Percentiles rank a stretch among this genome's conserved stretches.
Evolutionary conservation across 2,797 vertebrate genomes (phyloP).

Genomic region (Vespertilio murinus): DNA sequence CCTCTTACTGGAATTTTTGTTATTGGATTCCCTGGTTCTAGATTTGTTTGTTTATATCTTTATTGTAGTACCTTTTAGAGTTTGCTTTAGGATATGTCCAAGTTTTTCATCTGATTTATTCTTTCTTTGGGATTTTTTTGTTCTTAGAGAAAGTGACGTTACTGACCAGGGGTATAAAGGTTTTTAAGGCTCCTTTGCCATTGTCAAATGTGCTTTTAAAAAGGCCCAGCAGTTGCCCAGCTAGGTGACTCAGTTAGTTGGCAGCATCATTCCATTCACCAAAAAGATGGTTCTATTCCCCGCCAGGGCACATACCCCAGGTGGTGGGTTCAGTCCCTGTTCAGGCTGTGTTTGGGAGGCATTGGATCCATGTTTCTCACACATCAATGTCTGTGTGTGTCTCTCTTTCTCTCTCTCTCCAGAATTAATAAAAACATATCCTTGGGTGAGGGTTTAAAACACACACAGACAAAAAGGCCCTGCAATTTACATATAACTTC

Average conservation of each 20-base stretch:
- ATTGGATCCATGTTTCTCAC: not conserved
- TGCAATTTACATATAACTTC: not conserved
- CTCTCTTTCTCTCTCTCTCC: not conserved
- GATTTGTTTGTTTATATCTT: not conserved
- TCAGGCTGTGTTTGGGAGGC: not conserved
- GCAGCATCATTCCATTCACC: not conserved
- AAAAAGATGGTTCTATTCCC: not conserved
- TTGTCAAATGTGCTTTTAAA: not conserved
- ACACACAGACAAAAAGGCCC: not conserved
- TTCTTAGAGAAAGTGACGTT: conserved; percentile 6
- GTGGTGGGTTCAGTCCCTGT: not conserved
- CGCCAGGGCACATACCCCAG: not conserved
- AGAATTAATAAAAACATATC: not conserved
- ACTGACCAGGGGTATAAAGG: not conserved
- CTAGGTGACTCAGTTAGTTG: not conserved
- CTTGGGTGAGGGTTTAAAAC: not conserved
- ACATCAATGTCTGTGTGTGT: not conserved
- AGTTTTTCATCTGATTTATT: not conserved
- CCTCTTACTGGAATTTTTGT: not conserved
- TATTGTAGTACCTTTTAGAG: not conserved
- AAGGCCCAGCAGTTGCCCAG: not conserved
- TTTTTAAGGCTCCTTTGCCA: not conserved
- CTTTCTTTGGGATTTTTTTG: not conserved
- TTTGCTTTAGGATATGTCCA: not conserved
- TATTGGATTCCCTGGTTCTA: not conserved